Conservation (phyloP, 2,113 vertebrate genomes). For the Neoarius graeffei region DNA sequence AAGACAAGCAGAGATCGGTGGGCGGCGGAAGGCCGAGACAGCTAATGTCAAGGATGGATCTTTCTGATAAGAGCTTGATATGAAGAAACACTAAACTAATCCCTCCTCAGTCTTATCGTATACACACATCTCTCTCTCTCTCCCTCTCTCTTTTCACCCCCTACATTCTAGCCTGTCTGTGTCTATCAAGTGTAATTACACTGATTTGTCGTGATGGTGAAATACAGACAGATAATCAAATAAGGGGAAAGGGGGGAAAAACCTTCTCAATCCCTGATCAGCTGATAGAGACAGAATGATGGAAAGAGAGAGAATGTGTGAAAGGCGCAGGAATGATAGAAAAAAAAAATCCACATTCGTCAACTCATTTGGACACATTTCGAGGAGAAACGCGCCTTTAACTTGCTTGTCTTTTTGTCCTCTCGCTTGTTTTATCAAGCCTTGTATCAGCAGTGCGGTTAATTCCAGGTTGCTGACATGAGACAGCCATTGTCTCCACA, state of each 20-base stretch:
- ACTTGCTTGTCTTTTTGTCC: slow-evolving; percentile 54
- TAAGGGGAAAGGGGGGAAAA: slow-evolving; percentile 26
- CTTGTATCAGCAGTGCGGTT: slow-evolving; percentile 44
- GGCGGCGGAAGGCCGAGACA: slow-evolving; percentile 69
- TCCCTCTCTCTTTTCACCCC: slow-evolving; percentile 44
- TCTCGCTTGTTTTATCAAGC: slow-evolving; percentile 19
- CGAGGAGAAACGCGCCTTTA: slow-evolving; percentile 10
- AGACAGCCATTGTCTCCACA: slow-evolving; percentile 59
- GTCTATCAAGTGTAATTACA: slow-evolving; percentile 75
- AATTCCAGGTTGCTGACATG: slow-evolving; percentile 59
- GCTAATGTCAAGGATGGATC: slow-evolving; percentile 75
- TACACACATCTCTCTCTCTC: slow-evolving; percentile 63
- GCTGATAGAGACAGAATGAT: slow-evolving; percentile 64
- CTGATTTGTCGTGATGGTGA: slow-evolving; percentile 84
- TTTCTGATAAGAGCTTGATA: slow-evolving; percentile 82
- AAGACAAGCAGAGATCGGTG: slow-evolving; percentile 53
- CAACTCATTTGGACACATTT: slow-evolving; percentile 2
- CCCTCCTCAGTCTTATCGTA: slow-evolving; percentile 67
- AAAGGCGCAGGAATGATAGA: slow-evolving; percentile 34
- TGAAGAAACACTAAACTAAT: slow-evolving; percentile 74
- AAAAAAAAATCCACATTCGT: slow-evolving; percentile 20
- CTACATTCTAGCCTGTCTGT: slow-evolving; percentile 60
- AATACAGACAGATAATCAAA: slow-evolving; percentile 76
- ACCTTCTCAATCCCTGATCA: slow-evolving; percentile 71
- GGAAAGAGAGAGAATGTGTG: slow-evolving; percentile 58